Evolutionary conservation across 2,888 invertebrate species (phyloP), one percentile per base, ranked within the genome.

Genomic region (Onchidella celtica): DNA sequence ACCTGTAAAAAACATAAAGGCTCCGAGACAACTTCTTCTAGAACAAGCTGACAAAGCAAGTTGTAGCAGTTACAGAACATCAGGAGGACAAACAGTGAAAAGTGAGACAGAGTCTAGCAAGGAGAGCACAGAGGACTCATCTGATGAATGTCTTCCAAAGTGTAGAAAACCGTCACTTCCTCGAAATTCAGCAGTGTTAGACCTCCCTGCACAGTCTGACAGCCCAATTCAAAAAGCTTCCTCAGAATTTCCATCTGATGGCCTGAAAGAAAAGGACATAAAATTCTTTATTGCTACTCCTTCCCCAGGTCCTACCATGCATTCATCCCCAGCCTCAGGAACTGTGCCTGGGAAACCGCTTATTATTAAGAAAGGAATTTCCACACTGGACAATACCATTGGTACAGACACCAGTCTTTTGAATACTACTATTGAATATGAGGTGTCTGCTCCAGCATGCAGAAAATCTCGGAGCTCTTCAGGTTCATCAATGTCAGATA

Each of bases 391-490:
- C 36, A 59, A 61, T 6, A 40, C 81, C 59, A 68, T 75, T n/a
- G 81, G 69, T 24, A 65, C 66, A n/a, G 81, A 81, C 55, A 40
- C 55, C 69, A 66, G 74, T 40, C 27, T 66, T 27, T 68, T 81
- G 24, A 81, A 81, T 65, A 59, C 36, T 34, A 75, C 81, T 17
- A 81, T 81, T 29, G 81, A 81, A 65, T 73, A 34, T 73, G 79
- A 79, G 65, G 34, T n/a, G n/a, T n/a, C 27, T 0, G 9, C 9
- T 57, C 11, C 57, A 21, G 24, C 0, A 24, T 21, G 24, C 36
- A 36, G 63, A 40, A 21, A 38, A 34, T 63, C 78, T 29, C 27
- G 61, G 24, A 79, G 79, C 27, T 59, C 72, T 21, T 63, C 47
- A 24, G 36, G 14, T 2, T 63, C 47, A 17, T 63, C 47, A 11